Conservation (phyloP, 2,113 vertebrate species). For the Scomber japonicus region DNA sequence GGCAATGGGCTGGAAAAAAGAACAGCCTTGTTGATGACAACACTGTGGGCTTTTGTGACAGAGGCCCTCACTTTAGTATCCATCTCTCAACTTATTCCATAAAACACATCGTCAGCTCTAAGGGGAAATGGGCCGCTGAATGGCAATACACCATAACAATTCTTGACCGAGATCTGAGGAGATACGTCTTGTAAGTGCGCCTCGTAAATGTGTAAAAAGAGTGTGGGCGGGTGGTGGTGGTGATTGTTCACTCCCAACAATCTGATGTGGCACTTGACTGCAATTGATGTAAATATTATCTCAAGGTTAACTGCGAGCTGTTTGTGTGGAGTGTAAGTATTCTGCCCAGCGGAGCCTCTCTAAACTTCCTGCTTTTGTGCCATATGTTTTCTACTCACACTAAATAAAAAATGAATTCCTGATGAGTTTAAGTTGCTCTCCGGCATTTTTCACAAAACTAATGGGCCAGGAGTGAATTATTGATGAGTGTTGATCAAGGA, state of each 20-base stretch:
- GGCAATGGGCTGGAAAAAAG: conserved; percentile 69
- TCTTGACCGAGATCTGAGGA: conserved; percentile 34
- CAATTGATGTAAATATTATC: conserved; percentile 60
- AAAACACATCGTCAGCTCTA: conserved; percentile 57
- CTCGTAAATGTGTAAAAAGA: conserved; percentile 40
- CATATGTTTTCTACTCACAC: conserved; percentile 45
- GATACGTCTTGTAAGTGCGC: conserved; percentile 15
- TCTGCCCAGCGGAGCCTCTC: conserved; percentile 43
- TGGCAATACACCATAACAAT: conserved; percentile 42
- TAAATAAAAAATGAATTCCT: conserved; percentile 71
- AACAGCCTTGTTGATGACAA: conserved; percentile 71
- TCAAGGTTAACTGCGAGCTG: conserved; percentile 55
- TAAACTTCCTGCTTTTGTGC: conserved; percentile 29
- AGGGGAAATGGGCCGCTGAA: conserved; percentile 58
- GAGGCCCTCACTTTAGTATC: conserved; percentile 58
- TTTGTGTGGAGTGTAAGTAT: conserved; percentile 40
- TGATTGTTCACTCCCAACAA: conserved; percentile 5
- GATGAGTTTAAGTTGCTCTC: conserved; percentile 56
- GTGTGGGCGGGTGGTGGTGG: too few relatives aligned
- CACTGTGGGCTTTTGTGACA: conserved; percentile 61
- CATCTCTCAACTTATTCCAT: conserved; percentile 64
- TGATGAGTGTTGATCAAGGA: conserved; percentile 80
- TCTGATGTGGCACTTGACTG: conserved; percentile 26
- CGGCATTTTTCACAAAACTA: conserved; percentile 70
- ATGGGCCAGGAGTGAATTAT: conserved; percentile 78